Evolutionary conservation across 2,113 vertebrate species (phyloP).

Genomic region (Semnopithecus entellus): DNA sequence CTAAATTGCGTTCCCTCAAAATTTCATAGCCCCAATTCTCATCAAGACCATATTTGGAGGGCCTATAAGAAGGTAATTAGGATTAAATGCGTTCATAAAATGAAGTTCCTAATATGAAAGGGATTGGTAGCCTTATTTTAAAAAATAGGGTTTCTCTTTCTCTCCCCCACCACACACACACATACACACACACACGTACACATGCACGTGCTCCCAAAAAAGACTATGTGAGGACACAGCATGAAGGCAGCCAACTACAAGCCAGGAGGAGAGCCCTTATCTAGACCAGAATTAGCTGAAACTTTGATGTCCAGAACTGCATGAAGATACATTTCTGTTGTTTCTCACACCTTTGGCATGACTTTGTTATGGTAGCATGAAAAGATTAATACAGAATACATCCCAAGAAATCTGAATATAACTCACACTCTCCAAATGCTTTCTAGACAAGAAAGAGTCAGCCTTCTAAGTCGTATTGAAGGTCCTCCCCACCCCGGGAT

Average conservation of each 20-base stretch:
- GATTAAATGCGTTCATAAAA: background rate
- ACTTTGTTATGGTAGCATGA: background rate
- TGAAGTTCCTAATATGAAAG: background rate
- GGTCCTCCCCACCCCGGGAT: accelerated
- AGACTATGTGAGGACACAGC: background rate
- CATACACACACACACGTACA: too few relatives aligned
- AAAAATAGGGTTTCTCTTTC: background rate
- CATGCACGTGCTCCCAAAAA: background rate
- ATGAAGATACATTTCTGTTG: background rate
- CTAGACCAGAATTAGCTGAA: accelerated
- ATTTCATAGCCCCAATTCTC: background rate
- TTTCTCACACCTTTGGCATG: background rate
- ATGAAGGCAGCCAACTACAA: background rate
- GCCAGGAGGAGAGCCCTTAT: background rate
- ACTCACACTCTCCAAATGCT: background rate
- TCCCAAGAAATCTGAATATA: background rate
- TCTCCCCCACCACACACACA: too few relatives aligned
- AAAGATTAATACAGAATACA: background rate
- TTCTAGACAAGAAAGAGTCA: background rate
- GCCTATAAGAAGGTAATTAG: background rate
- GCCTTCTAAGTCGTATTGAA: background rate
- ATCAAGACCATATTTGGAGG: background rate
- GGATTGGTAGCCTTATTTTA: background rate
- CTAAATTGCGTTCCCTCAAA: background rate
- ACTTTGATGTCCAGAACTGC: background rate